Evolutionary conservation across 2,888 invertebrate genomes (phyloP).

Genomic region (Lochmaea capreae): DNA sequence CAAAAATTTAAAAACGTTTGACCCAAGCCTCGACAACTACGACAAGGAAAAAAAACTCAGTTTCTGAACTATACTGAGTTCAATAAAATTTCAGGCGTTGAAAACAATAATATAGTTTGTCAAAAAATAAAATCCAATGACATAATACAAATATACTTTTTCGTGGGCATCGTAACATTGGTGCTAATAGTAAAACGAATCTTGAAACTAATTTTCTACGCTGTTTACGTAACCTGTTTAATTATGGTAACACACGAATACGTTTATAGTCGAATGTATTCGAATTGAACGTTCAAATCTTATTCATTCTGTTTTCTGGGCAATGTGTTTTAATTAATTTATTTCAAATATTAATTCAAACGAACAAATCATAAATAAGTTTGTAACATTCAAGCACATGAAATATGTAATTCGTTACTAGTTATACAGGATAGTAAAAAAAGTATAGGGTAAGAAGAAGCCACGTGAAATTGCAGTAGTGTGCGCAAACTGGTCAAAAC

Average conservation of each 20-base stretch:
- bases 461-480: too few relatives aligned
- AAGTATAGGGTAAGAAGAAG: too few relatives aligned
- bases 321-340: constrained; percentile 5
- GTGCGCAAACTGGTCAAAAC: too few relatives aligned
- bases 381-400: neutral
- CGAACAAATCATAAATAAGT: neutral
- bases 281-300: neutral
- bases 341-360: neutral
- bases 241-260: constrained; percentile 34
- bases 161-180: constrained; percentile 31
- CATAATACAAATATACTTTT: constrained; percentile 19
- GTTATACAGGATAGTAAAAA: neutral
- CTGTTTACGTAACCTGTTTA: constrained; percentile 36
- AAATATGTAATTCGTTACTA: neutral
- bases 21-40: too few relatives aligned
- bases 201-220: constrained; percentile 26
- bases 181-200: constrained; percentile 30
- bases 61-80: too few relatives aligned
- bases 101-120: neutral
- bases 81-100: neutral
- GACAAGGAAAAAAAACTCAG: too few relatives aligned
- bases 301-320: neutral
- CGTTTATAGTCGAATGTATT: constrained; percentile 11
- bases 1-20: too few relatives aligned
- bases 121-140: neutral